These are phyloP conservation scores for Pterophyllum scalare DNA, from an alignment of 2,113 vertebrate species.

Conservation along the genomic window DNA sequence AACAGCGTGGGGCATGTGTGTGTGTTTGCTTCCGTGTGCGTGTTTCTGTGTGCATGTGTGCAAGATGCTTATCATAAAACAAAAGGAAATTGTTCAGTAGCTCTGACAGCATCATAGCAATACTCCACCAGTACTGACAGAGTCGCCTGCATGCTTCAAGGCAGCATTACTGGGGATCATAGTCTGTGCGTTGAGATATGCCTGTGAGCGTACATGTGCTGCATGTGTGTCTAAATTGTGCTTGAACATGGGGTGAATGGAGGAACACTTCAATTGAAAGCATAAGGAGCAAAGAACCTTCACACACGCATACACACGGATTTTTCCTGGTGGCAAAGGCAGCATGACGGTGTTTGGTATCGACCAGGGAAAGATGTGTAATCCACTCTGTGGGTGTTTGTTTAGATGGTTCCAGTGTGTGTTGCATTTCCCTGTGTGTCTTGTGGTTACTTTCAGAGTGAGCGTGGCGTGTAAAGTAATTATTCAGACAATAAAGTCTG, in stretches of 20 bases:
- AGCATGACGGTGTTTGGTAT: constrained; percentile 52
- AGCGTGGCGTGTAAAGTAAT: constrained; percentile 29
- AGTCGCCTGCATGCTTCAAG: constrained; percentile 16
- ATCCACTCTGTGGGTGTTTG: constrained; percentile 59
- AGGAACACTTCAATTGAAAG: constrained; percentile 39
- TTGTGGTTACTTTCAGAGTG: constrained; percentile 45
- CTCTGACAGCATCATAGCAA: constrained; percentile 18
- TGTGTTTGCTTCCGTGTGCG: neutral
- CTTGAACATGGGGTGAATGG: constrained; percentile 30
- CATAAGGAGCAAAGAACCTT: neutral
- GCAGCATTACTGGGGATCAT: constrained; percentile 50
- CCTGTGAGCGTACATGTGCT: constrained; percentile 8
- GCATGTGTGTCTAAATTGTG: constrained; percentile 28
- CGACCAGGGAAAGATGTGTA: constrained; percentile 54
- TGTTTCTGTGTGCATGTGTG: neutral
- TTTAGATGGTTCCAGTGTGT: constrained; percentile 40
- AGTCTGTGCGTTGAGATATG: constrained; percentile 59
- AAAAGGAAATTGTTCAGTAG: constrained; percentile 61
- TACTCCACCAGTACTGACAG: constrained; percentile 18
- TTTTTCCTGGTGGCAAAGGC: constrained; percentile 46
- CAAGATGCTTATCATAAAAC: constrained; percentile 54
- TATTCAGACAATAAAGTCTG: no score
- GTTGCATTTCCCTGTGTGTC: constrained; percentile 45
- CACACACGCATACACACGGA: neutral
- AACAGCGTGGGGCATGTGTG: neutral